A percentile compares a stretch with the other conserved stretches of the same genome.
These are phyloP conservation scores for Solea solea DNA, from an alignment of 2,113 vertebrate species.

Conservation along the genomic window DNA sequence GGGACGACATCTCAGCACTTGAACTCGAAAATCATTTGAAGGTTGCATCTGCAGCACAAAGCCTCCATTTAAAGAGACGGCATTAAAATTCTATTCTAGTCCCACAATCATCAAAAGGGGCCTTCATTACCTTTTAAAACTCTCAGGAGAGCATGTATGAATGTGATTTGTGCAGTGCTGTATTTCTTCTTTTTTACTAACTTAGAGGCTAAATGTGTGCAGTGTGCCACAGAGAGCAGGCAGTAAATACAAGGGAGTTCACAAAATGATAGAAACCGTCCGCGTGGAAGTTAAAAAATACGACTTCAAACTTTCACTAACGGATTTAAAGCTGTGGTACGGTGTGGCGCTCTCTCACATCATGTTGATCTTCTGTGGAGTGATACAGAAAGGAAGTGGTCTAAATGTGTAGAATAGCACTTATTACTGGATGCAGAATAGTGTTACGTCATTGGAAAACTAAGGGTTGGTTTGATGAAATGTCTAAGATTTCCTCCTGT, in stretches of 20 bases:
- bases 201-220: not conserved
- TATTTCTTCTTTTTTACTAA: not conserved
- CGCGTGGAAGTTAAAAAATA: not conserved
- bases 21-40: constrained; percentile 19
- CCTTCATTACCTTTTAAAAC: constrained; percentile 6
- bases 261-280: too few relatives aligned
- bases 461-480: too few relatives aligned
- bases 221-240: not conserved
- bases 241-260: not conserved
- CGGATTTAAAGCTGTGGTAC: not conserved
- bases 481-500: too few relatives aligned
- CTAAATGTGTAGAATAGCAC: too few relatives aligned
- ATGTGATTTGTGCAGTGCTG: not conserved
- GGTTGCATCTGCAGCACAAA: not conserved
- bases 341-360: too few relatives aligned
- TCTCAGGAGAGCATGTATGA: not conserved
- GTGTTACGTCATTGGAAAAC: too few relatives aligned
- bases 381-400: too few relatives aligned
- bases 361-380: too few relatives aligned
- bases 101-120: not conserved
- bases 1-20: constrained; percentile 8
- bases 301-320: not conserved
- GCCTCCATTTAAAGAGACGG: constrained; percentile 1
- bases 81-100: constrained; percentile 5
- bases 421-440: too few relatives aligned